Percentiles rank a stretch among this genome's conserved stretches.
phyloP scores from a whole-genome alignment of 2,113 vertebrate species.

The Pluvianellus socialis region DNA sequence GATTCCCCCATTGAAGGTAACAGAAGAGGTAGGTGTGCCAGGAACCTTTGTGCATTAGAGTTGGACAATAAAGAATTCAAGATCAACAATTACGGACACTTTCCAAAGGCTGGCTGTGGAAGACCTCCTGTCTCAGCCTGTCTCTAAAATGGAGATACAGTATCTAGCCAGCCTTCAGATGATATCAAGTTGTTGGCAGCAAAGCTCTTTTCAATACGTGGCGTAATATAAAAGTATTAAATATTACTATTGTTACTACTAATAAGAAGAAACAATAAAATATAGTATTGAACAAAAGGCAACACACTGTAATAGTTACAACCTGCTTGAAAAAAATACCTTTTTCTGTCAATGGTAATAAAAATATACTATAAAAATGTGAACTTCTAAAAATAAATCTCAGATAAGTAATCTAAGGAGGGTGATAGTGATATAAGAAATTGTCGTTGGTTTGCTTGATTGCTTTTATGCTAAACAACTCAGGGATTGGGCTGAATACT shows the following conservation, averaged over 20 bases:
- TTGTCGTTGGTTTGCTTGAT: neutral
- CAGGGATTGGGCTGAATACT: neutral
- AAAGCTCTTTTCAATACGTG: neutral
- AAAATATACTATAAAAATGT: neutral
- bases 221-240: neutral
- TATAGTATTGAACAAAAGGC: neutral
- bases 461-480: slow-evolving; percentile 30
- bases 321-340: neutral
- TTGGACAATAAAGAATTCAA: neutral
- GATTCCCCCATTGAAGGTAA: neutral
- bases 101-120: neutral
- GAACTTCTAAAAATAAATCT: slow-evolving; percentile 24
- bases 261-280: neutral
- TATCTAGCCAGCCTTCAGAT: neutral
- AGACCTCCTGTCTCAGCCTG: neutral
- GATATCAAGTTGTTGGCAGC: neutral
- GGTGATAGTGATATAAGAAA: neutral
- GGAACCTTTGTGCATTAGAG: neutral
- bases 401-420: neutral
- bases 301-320: neutral
- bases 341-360: neutral
- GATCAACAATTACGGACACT: neutral
- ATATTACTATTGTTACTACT: neutral
- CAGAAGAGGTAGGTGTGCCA: neutral
- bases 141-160: neutral